Evolutionary conservation across 2,888 invertebrate genomes (phyloP).

Genomic region (Limnephilus marmoratus): DNA sequence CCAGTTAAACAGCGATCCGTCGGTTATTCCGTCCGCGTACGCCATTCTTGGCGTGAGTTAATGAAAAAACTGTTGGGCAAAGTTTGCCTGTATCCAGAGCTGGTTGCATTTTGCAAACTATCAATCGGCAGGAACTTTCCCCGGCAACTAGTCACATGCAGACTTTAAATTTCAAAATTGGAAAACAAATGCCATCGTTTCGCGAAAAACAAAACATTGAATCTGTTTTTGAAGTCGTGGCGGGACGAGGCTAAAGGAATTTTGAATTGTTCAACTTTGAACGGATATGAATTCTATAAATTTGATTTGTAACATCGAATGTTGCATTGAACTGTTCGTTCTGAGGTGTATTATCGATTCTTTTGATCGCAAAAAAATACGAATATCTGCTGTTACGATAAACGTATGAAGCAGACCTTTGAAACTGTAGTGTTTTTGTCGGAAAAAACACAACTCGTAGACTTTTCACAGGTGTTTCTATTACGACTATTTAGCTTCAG

Average conservation of each 20-base stretch:
- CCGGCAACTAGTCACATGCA: slow-evolving; percentile 49
- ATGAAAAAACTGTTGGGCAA: slow-evolving; percentile 58
- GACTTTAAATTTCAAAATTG: slow-evolving; percentile 28
- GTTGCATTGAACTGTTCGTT: background rate
- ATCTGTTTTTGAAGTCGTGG: background rate
- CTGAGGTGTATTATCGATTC: background rate
- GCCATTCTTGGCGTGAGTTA: slow-evolving; percentile 52
- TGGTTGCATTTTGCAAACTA: slow-evolving; percentile 58
- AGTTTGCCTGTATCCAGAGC: slow-evolving; percentile 37
- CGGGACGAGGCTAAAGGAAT: background rate
- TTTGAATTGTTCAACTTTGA: background rate
- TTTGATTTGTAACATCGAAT: background rate
- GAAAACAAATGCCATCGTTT: slow-evolving; percentile 18
- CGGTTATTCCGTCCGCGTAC: slow-evolving; percentile 51
- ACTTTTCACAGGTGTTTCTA: background rate
- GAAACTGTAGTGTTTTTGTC: background rate
- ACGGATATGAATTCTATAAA: background rate
- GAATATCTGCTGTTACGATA: background rate
- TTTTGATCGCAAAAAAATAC: background rate
- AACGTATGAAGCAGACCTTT: background rate
- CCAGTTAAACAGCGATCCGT: slow-evolving; percentile 41
- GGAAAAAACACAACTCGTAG: background rate
- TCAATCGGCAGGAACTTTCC: slow-evolving; percentile 59
- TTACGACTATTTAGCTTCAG: background rate
- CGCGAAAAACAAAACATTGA: background rate